Conservation (phyloP, 2,113 vertebrate genomes). For the Neotoma lepida region DNA sequence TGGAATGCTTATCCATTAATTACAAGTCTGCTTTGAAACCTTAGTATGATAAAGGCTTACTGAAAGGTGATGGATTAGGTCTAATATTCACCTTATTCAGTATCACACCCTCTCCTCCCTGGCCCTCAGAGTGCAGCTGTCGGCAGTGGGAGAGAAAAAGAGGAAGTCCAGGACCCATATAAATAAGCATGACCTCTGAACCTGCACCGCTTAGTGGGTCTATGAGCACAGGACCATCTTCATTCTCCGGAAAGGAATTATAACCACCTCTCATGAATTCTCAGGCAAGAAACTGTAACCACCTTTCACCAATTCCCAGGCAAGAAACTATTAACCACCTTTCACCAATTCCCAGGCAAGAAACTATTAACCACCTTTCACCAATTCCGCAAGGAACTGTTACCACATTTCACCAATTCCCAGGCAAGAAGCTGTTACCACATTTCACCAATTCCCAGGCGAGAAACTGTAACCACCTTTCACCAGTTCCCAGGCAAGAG, state of each 20-base stretch:
- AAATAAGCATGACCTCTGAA: neutral
- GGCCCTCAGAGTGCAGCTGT: neutral
- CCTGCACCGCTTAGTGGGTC: neutral
- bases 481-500: conserved; percentile 39
- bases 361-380: no score
- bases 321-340: no score
- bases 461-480: neutral
- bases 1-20: neutral
- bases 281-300: no score
- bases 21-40: conserved; percentile 14
- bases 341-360: no score
- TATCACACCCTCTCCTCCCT: neutral
- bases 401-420: no score
- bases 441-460: neutral
- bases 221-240: neutral
- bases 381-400: no score
- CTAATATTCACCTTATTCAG: neutral
- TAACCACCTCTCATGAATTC: neutral
- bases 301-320: no score
- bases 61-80: neutral
- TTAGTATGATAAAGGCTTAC: neutral
- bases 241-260: neutral
- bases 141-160: neutral
- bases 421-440: no score
- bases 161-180: neutral